Evolutionary conservation across 1,140 invertebrate species (phyloP), one percentile per base, ranked within the genome.

Genomic region (Bombus affinis): DNA sequence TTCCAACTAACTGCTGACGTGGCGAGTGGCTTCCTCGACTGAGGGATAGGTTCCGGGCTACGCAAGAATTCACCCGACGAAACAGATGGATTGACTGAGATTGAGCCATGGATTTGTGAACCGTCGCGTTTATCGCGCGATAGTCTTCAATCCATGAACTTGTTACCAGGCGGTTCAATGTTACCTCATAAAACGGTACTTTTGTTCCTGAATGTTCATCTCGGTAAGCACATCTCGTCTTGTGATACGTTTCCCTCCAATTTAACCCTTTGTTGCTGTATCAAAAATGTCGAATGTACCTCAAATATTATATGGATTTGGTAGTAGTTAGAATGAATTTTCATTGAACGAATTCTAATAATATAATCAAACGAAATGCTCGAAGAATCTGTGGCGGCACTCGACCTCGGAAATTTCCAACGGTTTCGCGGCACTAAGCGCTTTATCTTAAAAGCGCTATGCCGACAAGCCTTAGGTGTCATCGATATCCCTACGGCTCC

Each of bases 171-270:
- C 9, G 25, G 79, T 86, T 86, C 65, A 82, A 76, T 73, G 73
- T 76, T 86, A 35, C 10, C 53, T 82, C 62, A 72, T 76, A 39
- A 76, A 71, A 62, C 44, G 77, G 71, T 32, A 57, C 78, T 81
- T 66, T 66, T 53, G 22, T 66, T 85, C 28, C 57, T 3, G 32
- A 42, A 83, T 72, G 37, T 18, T 72, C 53, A 39, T 44, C n/a
- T 77, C 37, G 44, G 15, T 32, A 53, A 42, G 37, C 37, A 70
- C 10, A 12, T 39, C 66, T 32, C 53, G 25, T 28, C 3, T 8
- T 6, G n/a, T 15, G 53, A 72, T 37, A 28, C 22, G 10, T 66
- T 42, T 32, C 15, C 6, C 12, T 47, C 66, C 25, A 2, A 44
- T 77, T 65, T 9, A 39, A 59, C 1, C 1, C 18, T 53, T 53